Evolutionary conservation across 2,888 invertebrate genomes (phyloP).

Genomic region (Phorcus lineatus): DNA sequence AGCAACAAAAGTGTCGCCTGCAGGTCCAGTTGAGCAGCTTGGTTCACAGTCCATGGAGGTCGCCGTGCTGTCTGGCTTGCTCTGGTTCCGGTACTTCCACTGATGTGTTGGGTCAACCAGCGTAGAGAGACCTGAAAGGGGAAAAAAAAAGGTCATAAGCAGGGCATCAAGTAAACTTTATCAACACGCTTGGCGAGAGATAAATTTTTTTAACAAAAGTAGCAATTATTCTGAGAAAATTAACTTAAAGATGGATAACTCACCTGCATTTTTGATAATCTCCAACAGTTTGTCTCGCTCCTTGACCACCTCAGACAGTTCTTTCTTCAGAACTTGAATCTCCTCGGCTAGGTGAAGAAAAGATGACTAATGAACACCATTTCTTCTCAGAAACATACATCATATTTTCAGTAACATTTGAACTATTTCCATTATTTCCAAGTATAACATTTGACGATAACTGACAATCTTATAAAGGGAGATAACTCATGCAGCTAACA

Average conservation of each 20-base stretch:
- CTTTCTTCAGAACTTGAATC: conserved; percentile 59
- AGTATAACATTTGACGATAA: too few species aligned
- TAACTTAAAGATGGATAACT: neutral
- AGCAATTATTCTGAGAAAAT: too few species aligned
- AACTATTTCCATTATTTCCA: too few species aligned
- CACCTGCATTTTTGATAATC: conserved; percentile 68
- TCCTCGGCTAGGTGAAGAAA: conserved; percentile 63
- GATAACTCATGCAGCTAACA: neutral
- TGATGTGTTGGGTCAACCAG: conserved; percentile 23
- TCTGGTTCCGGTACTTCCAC: conserved; percentile 23
- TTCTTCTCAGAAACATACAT: too few species aligned
- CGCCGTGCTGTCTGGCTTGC: conserved; percentile 27
- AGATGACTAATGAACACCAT: neutral
- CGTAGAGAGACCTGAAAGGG: conserved; percentile 31
- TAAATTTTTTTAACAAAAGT: too few species aligned
- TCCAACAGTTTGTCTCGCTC: conserved; percentile 65
- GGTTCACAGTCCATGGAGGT: conserved; percentile 25
- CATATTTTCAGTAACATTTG: too few species aligned
- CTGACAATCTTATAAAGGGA: too few species aligned
- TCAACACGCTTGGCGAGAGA: too few species aligned
- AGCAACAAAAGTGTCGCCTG: neutral
- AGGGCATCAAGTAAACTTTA: neutral
- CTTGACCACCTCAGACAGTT: conserved; percentile 57
- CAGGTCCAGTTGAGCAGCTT: conserved; percentile 1
- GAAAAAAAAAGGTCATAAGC: neutral